phyloP scores from a whole-genome alignment of 2,113 vertebrate genomes.

The Salvelinus alpinus region DNA sequence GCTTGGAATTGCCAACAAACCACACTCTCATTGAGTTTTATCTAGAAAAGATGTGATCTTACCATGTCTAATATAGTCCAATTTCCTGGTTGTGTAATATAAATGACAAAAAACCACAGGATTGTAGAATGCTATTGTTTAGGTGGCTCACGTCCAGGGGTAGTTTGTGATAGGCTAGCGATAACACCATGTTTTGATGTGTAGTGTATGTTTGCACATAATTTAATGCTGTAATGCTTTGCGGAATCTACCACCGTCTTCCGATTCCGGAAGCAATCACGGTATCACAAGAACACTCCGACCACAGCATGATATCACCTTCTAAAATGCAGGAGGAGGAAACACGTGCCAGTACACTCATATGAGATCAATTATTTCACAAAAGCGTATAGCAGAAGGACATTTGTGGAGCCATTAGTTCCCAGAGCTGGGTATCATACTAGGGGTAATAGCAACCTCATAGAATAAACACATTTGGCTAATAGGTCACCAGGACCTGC shows the following conservation, averaged over 20 bases:
- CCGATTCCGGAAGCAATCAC: slow-evolving; percentile 72
- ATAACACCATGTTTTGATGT: slow-evolving; percentile 59
- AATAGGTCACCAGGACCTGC: slow-evolving; percentile 67
- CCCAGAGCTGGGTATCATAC: slow-evolving; percentile 67
- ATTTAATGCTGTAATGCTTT: slow-evolving; percentile 60
- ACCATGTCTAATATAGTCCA: slow-evolving; percentile 44
- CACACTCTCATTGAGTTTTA: background rate
- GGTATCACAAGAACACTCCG: slow-evolving; percentile 67
- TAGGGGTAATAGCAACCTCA: slow-evolving; percentile 74
- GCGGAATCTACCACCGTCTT: slow-evolving; percentile 41
- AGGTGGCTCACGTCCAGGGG: slow-evolving; percentile 42
- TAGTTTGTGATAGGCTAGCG: slow-evolving; percentile 19
- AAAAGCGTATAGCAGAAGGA: slow-evolving; percentile 40
- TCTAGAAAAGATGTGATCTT: slow-evolving; percentile 21
- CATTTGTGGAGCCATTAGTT: slow-evolving; percentile 76
- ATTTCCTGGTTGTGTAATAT: slow-evolving; percentile 52
- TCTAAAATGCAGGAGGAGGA: slow-evolving; percentile 73
- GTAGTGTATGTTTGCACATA: slow-evolving; percentile 3
- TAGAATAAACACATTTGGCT: slow-evolving; percentile 82
- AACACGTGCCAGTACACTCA: slow-evolving; percentile 74
- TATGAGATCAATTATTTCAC: slow-evolving; percentile 80
- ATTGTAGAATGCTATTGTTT: slow-evolving; percentile 8
- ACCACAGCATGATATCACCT: slow-evolving; percentile 70
- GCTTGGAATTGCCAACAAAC: slow-evolving; percentile 1
- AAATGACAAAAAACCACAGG: background rate